Base-by-base conservation (phyloP, 2,888 invertebrate species). In the Troides helena region DNA sequence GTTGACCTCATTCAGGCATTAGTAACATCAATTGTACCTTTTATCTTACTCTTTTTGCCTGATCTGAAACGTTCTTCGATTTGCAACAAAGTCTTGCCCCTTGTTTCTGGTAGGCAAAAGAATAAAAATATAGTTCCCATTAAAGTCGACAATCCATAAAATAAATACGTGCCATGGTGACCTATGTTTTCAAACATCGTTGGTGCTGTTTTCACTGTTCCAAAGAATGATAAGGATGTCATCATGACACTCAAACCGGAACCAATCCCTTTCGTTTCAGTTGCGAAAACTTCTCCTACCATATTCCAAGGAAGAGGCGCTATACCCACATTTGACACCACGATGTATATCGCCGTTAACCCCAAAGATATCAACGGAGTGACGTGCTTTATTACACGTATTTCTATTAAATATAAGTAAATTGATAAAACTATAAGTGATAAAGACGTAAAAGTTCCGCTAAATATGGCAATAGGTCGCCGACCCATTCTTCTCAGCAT, bases 301-400 rank as follows among this genome's bases (percentile, higher is more conserved):
- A 96, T 94, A 71, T 95, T 94, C 94, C 96, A 96, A 0, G 96
- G 96, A 65, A 96, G 79, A 0, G 95, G 95, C 18, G 94, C 89
- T 66, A 95, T 86, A 8, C 96, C 95, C 67, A 94, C 84, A 70
- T 94, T 92, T 7, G 94, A 93, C 65, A 94, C 94, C 12, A 93
- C 85, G 50, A 95, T 94, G 75, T 95, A 95, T 21, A 89, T 80
- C 73, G 95, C 85, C 81, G 95, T 86, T 77, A 94, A 82, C 74
- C 94, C 82, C 84, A 94, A 78, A 0, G 94, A 89, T 75, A 89
- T 80, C 58, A 86, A 78, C 57, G 89, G 84, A 18, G 86, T 86
- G 50, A 86, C 77, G 60, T 85, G 81, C 64, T 74, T 78, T 69
- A 89, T 80, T 5, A 80, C 70, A 63, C 76, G 75, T 50, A 72